A percentile compares a stretch with the other conserved stretches of the same genome.
phyloP scores from a whole-genome alignment of 2,888 invertebrate species.

The Caenorhabditis drosophilae region DNA sequence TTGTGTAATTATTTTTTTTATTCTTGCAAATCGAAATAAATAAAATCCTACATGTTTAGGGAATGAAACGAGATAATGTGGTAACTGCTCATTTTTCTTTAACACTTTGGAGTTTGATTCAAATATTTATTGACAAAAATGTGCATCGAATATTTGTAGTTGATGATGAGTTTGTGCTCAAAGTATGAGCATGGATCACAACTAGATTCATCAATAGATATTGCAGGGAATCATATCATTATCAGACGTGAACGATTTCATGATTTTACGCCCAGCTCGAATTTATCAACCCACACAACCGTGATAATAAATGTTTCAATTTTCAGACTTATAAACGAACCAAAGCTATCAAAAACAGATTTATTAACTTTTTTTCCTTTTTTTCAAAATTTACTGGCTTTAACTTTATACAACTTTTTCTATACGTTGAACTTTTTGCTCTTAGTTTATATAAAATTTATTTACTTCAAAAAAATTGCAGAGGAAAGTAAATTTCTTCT shows the following conservation, averaged over 20 bases:
- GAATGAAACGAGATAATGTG: slow-evolving; percentile 29
- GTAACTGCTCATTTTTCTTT: slow-evolving; percentile 40
- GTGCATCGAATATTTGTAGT: slow-evolving; percentile 46
- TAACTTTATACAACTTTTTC: too few relatives aligned
- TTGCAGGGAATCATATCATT: slow-evolving; percentile 39
- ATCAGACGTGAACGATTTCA: slow-evolving; percentile 36
- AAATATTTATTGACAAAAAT: slow-evolving; percentile 46
- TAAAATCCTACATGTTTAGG: slow-evolving; percentile 18
- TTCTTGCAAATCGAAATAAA: slow-evolving; percentile 1
- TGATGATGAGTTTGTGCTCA: slow-evolving; percentile 22
- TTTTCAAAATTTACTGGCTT: too few relatives aligned
- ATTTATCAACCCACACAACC: neutral
- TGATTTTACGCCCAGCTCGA: neutral
- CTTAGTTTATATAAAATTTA: too few relatives aligned
- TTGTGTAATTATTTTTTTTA: too few relatives aligned
- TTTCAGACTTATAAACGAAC: too few relatives aligned
- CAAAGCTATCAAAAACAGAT: too few relatives aligned
- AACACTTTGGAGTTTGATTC: slow-evolving; percentile 38
- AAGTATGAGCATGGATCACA: slow-evolving; percentile 12
- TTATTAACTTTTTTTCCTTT: too few relatives aligned
- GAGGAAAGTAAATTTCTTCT: too few relatives aligned
- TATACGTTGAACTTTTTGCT: too few relatives aligned
- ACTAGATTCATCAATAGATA: neutral
- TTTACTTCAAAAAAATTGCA: too few relatives aligned
- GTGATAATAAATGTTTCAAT: too few relatives aligned